A percentile compares a stretch with the other conserved stretches of the same genome.
phyloP scores from a whole-genome alignment of 2,113 vertebrate species.

The Laterallus jamaicensis region DNA sequence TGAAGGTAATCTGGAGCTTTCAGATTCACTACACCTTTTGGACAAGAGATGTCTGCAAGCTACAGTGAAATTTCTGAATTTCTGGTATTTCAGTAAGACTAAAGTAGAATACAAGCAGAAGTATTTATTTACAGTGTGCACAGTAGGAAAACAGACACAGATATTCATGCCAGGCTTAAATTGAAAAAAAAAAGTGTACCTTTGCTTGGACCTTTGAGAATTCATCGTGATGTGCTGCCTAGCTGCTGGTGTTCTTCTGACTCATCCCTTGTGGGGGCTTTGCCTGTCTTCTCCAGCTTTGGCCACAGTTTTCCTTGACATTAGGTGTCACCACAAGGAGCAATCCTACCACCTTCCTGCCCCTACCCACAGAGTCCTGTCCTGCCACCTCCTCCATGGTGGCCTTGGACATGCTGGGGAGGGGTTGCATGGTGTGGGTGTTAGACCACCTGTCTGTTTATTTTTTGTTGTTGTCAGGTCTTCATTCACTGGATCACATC shows the following conservation, averaged over 20 bases:
- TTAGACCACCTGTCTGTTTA: background rate
- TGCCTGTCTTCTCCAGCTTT: background rate
- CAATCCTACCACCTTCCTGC: background rate
- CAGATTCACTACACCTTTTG: background rate
- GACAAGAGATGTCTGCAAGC: background rate
- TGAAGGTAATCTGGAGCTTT: background rate
- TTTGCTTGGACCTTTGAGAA: background rate
- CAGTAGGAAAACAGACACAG: background rate
- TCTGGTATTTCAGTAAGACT: background rate
- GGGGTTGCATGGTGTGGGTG: fast-evolving
- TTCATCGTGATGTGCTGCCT: background rate
- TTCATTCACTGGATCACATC: background rate
- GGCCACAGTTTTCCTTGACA: background rate
- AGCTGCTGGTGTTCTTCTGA: background rate
- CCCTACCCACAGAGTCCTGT: background rate
- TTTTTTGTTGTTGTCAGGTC: background rate
- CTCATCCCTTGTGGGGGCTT: background rate
- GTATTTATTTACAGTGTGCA: background rate
- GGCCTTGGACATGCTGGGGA: background rate
- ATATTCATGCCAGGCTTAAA: background rate
- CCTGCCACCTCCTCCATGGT: background rate
- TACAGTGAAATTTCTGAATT: background rate
- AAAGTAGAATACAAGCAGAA: background rate
- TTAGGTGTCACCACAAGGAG: background rate
- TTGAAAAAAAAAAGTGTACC: background rate